phyloP scores from a whole-genome alignment of 2,888 invertebrate genomes.

The Xiphydria camelus region DNA sequence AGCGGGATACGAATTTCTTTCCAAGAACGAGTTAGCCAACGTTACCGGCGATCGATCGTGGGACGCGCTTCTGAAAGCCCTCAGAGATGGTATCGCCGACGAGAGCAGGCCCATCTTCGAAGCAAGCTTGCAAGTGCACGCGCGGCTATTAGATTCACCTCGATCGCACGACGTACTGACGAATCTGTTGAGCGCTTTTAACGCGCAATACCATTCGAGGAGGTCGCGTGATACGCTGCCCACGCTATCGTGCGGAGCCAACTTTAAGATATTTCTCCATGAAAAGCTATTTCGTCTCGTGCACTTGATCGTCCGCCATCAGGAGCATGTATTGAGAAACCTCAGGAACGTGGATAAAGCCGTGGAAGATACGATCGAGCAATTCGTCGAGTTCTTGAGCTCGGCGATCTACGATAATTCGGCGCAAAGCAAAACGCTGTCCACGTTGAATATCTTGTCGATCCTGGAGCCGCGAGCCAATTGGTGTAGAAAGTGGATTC shows the following conservation, averaged over 20 bases:
- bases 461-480: slow-evolving; percentile 47
- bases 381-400: slow-evolving; percentile 45
- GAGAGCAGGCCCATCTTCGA: slow-evolving; percentile 50
- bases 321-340: slow-evolving; percentile 45
- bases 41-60: slow-evolving; percentile 33
- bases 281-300: slow-evolving; percentile 49
- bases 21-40: slow-evolving; percentile 43
- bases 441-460: slow-evolving; percentile 43
- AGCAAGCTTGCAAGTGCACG: slow-evolving; percentile 39
- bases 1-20: slow-evolving; percentile 48
- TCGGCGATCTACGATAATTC: slow-evolving; percentile 25
- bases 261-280: slow-evolving; percentile 50
- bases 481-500: slow-evolving; percentile 51
- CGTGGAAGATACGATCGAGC: slow-evolving; percentile 48
- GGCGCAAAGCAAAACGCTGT: slow-evolving; percentile 36
- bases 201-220: slow-evolving; percentile 40
- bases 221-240: slow-evolving; percentile 42
- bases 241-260: slow-evolving; percentile 45
- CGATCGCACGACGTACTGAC: slow-evolving; percentile 36
- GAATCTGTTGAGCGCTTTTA: slow-evolving; percentile 43
- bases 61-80: slow-evolving; percentile 37
- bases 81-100: slow-evolving; percentile 46
- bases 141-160: slow-evolving; percentile 21
- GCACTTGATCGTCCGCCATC: slow-evolving; percentile 42
- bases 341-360: slow-evolving; percentile 39